Evolutionary conservation across 2,888 invertebrate genomes (phyloP), one percentile per base, ranked within the genome.

Genomic region (Biston stratarius): DNA sequence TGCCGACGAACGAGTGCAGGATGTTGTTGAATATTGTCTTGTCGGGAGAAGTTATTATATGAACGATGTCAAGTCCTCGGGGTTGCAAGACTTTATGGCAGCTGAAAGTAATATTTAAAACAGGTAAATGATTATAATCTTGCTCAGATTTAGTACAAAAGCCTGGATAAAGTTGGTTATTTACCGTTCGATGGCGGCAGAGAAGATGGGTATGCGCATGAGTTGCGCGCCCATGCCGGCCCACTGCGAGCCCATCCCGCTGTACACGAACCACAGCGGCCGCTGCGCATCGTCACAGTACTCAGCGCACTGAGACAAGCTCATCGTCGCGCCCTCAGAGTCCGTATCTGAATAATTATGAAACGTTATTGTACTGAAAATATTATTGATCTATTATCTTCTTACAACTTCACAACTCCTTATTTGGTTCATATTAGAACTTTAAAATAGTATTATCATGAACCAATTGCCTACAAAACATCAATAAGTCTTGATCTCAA

Each of bases 241-340:
- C 96, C 96, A 96, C 81, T 96, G 96, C 0, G 95, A 95, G 10
- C 96, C 96, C 96, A 96, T 96, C 9, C 96, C 96, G 68, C 96
- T 95, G 89, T 96, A 96, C 67, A 96, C 94, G 82, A 95, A 96
- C 95, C 96, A 96, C 11, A 96, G 85, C 1, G 96, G 95, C 0
- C 94, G 82, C 24, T 80, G 79, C 0, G 76, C 86, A 8, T 84
- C 78, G 53, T 89, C 86, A 33, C 80, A 86, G 67, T 88, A 88
- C 12, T 80, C 58, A 14, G 15, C 58, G 47, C 15, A 15, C 34
- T 47, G 36, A 0, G 14, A n/a, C 36, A 47, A 11, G 36, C 58
- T 58, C 0, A 47, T 6, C n/a, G 58, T 58, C 14, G 10, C 6
- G 11, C 58, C 58, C 1, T 36, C 36, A n/a, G 47, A 14, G 47